These are phyloP conservation scores for Rhinopomastus cyanomelas DNA, from an alignment of 2,113 vertebrate genomes.

Conservation along the genomic window DNA sequence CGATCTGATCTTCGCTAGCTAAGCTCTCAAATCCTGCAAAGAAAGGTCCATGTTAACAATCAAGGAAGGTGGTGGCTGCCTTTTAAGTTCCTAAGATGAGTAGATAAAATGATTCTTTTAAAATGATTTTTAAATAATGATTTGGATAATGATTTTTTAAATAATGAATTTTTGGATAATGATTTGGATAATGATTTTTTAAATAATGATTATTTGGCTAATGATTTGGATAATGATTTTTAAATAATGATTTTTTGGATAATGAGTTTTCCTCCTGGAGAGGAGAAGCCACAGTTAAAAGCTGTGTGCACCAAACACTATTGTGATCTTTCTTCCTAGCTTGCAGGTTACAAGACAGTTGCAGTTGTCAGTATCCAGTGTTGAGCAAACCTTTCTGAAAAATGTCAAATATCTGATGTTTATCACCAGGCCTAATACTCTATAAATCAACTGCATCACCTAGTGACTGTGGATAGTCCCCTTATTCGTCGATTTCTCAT, in stretches of 20 bases:
- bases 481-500: not conserved
- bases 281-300: not conserved
- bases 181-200: too few species aligned
- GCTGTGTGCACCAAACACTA: not conserved
- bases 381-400: not conserved
- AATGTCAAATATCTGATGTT: not conserved
- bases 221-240: too few species aligned
- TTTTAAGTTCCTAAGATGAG: not conserved
- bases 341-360: not conserved
- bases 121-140: too few species aligned
- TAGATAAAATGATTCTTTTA: not conserved
- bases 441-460: not conserved
- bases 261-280: not conserved
- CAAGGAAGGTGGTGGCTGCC: not conserved
- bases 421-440: not conserved
- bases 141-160: too few species aligned
- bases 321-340: not conserved
- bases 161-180: too few species aligned
- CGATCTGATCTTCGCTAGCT: slow-evolving; percentile 85
- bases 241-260: not conserved
- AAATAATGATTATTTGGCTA: too few species aligned
- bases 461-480: not conserved
- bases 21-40: slow-evolving; percentile 88
- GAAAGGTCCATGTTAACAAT: not conserved
- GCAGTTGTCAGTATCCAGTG: not conserved